Base-by-base conservation (phyloP, 1,140 invertebrate genomes). In the Calycopis cecrops region DNA sequence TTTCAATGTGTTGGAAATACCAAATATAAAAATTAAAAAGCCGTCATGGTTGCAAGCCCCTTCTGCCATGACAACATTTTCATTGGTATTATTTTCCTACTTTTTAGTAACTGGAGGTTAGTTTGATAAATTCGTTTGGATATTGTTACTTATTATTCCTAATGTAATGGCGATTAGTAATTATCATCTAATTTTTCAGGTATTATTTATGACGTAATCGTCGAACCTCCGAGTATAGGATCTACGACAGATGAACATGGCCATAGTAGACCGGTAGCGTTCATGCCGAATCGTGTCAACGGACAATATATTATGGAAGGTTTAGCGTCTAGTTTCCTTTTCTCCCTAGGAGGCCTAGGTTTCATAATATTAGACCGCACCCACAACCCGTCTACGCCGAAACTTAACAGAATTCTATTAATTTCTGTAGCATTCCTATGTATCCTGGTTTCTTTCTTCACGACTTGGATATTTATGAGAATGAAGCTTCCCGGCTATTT, bases 251-350 rank as follows among this genome's bases (percentile, higher is more conserved):
- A 99, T 89, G 97, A 99, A 84, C 93, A 96, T 88, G 98, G 98
- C 11, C 96, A 99, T 81, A 96, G 95, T 3, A 92, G 96, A 70
- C 97, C 97, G 0, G 96, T 99, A 10, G 98, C 98, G 2, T 99
- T 99, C 79, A 98, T 99, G 97, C 97, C 97, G 0, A 98, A 99
- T 80, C 89, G 98, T 68, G 97, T 99, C 0, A 99, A 99, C 89
- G 98, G 97, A 0, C 98, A 99, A 82, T 99, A 99, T 76, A 99
- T 99, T 37, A 98, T 99, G 96, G 98, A 99, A 90, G 98, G 98
- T 1, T 86, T 99, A 55, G 98, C 98, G 10, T 97, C 97, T 18
- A 98, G 96, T 85, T 99, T 99, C 75, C 89, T 99, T 4, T 99
- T 99, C 83, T 97, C 96, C 0, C 89, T 99, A 40, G 98, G 98